Conservation (phyloP, 2,888 invertebrate genomes). For the Galeopsomyia nigrocyanea region DNA sequence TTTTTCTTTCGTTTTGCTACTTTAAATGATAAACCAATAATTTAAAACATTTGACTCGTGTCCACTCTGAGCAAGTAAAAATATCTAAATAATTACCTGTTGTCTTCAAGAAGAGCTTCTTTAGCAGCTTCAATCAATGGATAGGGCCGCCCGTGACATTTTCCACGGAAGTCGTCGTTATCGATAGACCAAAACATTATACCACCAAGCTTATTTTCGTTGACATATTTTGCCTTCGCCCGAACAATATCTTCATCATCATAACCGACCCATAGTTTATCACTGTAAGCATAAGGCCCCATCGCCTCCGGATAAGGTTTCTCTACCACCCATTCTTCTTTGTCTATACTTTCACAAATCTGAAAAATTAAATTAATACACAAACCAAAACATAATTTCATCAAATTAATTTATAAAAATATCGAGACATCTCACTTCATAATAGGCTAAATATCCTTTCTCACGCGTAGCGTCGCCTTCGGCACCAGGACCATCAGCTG, state of each 20-base stretch:
- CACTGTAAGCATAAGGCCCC: constrained; percentile 91
- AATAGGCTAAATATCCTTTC: constrained; percentile 93
- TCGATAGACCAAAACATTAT: constrained; percentile 96
- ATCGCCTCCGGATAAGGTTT: constrained; percentile 85
- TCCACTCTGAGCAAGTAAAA: too few species aligned
- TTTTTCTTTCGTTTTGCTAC: not conserved
- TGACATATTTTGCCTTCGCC: constrained; percentile 88
- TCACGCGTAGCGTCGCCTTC: constrained; percentile 93
- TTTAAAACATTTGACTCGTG: not conserved
- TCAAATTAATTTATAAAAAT: not conserved
- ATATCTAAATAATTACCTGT: constrained; percentile 70
- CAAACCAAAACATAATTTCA: not conserved
- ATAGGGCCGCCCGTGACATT: constrained; percentile 87
- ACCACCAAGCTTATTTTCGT: constrained; percentile 87
- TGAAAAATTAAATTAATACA: constrained; percentile 61
- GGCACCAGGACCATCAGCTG: constrained; percentile 91
- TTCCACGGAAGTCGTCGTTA: constrained; percentile 95
- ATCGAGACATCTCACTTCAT: constrained; percentile 79
- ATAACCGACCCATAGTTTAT: constrained; percentile 94
- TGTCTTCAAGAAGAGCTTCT: constrained; percentile 80
- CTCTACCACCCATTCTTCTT: constrained; percentile 85
- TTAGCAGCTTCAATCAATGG: constrained; percentile 93
- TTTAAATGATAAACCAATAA: constrained; percentile 30
- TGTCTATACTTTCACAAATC: constrained; percentile 88
- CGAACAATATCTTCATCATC: constrained; percentile 88